These are phyloP conservation scores for Himalopsyche japonica DNA, from an alignment of 2,888 invertebrate species.

Conservation along the genomic window DNA sequence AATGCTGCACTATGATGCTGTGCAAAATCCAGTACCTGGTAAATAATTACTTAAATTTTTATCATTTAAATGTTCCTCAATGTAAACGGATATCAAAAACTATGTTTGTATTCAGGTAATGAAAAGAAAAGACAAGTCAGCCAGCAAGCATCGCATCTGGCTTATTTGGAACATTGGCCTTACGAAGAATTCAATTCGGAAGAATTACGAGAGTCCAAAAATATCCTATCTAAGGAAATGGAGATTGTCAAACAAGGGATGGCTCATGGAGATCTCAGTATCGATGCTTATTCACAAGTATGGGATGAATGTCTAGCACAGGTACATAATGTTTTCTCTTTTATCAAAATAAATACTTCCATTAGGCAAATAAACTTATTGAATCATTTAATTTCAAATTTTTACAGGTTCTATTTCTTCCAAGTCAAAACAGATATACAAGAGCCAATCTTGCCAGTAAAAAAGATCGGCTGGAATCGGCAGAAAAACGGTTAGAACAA, in stretches of 20 bases:
- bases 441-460: constrained; percentile 93
- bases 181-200: constrained; percentile 73
- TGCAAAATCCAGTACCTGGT: constrained; percentile 69
- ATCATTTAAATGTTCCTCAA: neutral
- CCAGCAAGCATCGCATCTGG: constrained; percentile 71
- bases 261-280: constrained; percentile 91
- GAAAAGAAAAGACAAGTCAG: constrained; percentile 63
- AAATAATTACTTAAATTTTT: neutral
- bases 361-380: no score
- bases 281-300: constrained; percentile 91
- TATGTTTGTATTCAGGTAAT: neutral
- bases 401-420: constrained; percentile 79
- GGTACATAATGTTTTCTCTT: constrained; percentile 52
- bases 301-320: constrained; percentile 97
- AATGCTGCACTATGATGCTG: constrained; percentile 89
- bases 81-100: neutral
- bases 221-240: constrained; percentile 80
- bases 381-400: no score
- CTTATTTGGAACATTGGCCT: constrained; percentile 84
- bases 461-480: constrained; percentile 92
- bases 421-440: constrained; percentile 90
- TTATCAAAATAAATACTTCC: no score
- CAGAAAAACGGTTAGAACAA: constrained; percentile 88
- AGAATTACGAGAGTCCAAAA: constrained; percentile 69
- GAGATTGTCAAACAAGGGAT: constrained; percentile 88